Evolutionary conservation across 2,113 vertebrate species (phyloP).

Genomic region (Podilymbus podiceps): DNA sequence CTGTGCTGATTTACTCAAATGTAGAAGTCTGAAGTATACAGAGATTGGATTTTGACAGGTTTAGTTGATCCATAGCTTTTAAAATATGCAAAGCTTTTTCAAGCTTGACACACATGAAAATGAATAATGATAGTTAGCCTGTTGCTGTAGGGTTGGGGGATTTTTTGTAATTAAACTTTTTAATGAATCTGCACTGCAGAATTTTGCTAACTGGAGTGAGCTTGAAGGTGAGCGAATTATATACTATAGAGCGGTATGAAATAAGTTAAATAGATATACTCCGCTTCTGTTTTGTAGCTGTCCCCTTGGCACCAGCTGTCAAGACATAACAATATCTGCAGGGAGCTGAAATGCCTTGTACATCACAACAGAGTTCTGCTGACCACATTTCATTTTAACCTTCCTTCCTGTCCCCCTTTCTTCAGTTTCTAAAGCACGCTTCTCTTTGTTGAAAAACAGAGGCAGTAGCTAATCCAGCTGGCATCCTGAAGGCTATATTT

Average conservation of each 20-base stretch:
- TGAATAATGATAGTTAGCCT: conserved; percentile 70
- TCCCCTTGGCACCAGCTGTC: background rate
- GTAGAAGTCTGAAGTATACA: conserved; percentile 60
- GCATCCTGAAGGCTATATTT: background rate
- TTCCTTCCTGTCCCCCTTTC: background rate
- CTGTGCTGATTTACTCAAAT: conserved; percentile 74
- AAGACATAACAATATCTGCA: background rate
- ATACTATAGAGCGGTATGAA: background rate
- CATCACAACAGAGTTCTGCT: background rate
- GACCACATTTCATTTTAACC: background rate
- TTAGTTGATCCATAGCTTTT: conserved; percentile 76
- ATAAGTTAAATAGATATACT: background rate
- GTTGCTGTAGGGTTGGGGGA: conserved; percentile 41
- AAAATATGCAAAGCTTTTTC: conserved; percentile 78
- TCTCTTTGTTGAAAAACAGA: background rate
- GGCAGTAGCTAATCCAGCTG: background rate
- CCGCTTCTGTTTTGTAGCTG: background rate
- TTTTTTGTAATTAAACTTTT: conserved; percentile 76
- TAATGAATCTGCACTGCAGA: conserved; percentile 72
- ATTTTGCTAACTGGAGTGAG: conserved; percentile 57
- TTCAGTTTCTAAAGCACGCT: background rate
- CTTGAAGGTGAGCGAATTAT: background rate
- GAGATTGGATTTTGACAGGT: conserved; percentile 77
- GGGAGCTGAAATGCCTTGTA: background rate
- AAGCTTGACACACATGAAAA: conserved; percentile 71